Evolutionary conservation across 2,888 invertebrate species (phyloP).

Genomic region (Acanthosepion lycidas): DNA sequence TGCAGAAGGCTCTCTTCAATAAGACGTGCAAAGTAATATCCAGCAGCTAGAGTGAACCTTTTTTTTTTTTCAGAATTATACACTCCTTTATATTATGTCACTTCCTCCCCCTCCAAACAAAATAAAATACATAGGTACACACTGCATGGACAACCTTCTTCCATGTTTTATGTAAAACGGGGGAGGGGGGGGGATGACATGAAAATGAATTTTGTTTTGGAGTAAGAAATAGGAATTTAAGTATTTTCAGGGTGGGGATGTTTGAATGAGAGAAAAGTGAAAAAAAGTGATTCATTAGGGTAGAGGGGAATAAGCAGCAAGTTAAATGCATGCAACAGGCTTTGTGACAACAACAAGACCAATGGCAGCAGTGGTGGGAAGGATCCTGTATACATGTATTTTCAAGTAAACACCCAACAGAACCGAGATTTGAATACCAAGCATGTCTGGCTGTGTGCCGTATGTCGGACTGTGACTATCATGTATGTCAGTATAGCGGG

Average conservation of each 20-base stretch:
- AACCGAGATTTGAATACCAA: neutral
- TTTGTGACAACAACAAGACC: neutral
- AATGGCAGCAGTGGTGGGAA: neutral
- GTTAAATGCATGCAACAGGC: neutral
- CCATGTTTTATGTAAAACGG: neutral
- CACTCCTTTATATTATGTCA: neutral
- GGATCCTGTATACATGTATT: neutral
- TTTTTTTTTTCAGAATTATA: neutral
- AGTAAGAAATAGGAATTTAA: neutral
- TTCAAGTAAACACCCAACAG: conserved; percentile 8
- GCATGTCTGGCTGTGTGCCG: neutral
- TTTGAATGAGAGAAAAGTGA: neutral
- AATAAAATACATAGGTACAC: neutral
- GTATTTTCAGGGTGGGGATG: neutral
- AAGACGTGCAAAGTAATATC: neutral
- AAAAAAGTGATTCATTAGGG: neutral
- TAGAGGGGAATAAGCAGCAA: neutral
- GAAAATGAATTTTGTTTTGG: neutral
- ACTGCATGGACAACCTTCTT: neutral
- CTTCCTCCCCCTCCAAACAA: neutral
- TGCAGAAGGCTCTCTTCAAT: neutral
- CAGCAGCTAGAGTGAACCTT: neutral
- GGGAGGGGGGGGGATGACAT: neutral
- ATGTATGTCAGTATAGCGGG: neutral
- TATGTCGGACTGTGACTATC: neutral